Evolutionary conservation across 1,140 invertebrate species (phyloP).

Genomic region (Notospermus geniculatus): DNA sequence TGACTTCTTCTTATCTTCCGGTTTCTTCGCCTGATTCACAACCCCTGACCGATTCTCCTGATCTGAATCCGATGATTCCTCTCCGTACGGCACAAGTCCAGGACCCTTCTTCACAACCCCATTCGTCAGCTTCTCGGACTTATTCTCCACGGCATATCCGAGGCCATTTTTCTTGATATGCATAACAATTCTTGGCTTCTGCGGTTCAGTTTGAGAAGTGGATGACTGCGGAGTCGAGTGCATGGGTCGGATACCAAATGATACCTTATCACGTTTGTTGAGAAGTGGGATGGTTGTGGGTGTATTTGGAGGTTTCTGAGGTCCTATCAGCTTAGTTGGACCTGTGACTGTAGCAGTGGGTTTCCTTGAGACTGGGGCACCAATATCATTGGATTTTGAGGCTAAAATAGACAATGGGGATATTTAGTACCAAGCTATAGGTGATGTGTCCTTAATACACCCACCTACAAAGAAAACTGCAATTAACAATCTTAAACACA

Average conservation of each 20-base stretch:
- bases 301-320: conserved; percentile 4
- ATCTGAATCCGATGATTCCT: conserved; percentile 50
- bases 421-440: background rate
- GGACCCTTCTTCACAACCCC: conserved; percentile 18
- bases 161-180: conserved; percentile 51
- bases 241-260: conserved; percentile 35
- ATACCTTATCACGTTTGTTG: conserved; percentile 38
- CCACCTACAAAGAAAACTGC: no score
- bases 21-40: no score
- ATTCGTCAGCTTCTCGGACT: conserved; percentile 21
- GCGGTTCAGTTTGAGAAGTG: background rate
- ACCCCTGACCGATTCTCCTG: conserved; percentile 16
- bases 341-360: conserved; percentile 4
- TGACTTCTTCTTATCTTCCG: no score
- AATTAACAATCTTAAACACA: no score
- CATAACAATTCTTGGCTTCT: conserved; percentile 48
- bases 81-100: conserved; percentile 50
- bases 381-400: conserved; percentile 14
- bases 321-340: no score
- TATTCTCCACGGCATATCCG: conserved; percentile 36
- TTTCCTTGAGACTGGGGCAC: conserved; percentile 14
- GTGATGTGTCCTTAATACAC: background rate
- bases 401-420: background rate
- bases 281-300: conserved; percentile 21
- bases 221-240: conserved; percentile 8